Evolutionary conservation across 2,888 invertebrate genomes (phyloP), one percentile per base, ranked within the genome.

Genomic region (Apotomis betuletana): DNA sequence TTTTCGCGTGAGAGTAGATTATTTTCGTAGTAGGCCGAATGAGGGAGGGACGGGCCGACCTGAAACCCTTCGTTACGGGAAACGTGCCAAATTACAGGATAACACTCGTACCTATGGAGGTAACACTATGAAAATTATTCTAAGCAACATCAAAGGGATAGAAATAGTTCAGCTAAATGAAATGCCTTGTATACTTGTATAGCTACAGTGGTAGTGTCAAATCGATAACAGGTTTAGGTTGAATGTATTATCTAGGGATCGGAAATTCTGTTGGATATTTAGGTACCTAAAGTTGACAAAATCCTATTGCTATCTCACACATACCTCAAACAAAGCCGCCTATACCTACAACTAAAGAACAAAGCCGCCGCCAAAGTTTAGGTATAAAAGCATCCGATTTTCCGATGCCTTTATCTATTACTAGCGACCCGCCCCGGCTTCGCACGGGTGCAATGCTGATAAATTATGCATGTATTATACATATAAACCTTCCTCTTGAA

Each of bases 11-110:
- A n/a, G 52, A 68, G 62, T 72, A 63, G 62, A 67, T 72, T 68
- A 68, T 72, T 71, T 71, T 67, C 61, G 67, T 62, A 38, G 57
- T 44, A 55, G 67, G 57, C 46, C 51, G 62, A 13, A 58, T 81
- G 90, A 88, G 83, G 83, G 78, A 86, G 88, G 75, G 72, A 74
- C 41, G 77, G 83, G 84, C 78, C 51, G 51, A 36, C 69, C 69
- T 59, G 49, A 41, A 63, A 51, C 64, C 64, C 70, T 64, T 51
- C 62, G 54, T 62, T 61, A 46, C 44, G 44, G 38, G 13, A 49
- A 49, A 63, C n/a, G 69, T 69, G 55, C 36, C 54, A 49, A 70
- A 64, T 54, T 64, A 59, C 15, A 55, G 41, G 46, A 68, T 59
- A 69, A 69, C 36, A 69, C 52, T 55, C n/a, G 54, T 61, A 41